These are phyloP conservation scores for Nudaria mundana DNA, from an alignment of 2,888 invertebrate species.

Conservation along the genomic window DNA sequence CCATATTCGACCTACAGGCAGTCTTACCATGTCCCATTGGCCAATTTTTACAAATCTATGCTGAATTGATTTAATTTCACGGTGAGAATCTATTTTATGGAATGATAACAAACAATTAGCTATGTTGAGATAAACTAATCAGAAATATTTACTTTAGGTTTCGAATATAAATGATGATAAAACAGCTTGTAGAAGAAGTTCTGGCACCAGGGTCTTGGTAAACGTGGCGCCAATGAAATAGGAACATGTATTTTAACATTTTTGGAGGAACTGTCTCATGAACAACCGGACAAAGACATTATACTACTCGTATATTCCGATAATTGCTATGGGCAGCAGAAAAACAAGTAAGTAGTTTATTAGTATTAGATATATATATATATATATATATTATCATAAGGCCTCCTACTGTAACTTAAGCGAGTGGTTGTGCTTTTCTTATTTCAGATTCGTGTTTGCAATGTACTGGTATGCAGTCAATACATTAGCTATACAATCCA, in stretches of 20 bases:
- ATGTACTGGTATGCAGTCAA: constrained; percentile 4
- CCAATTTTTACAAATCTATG: not conserved
- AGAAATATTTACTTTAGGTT: too few relatives aligned
- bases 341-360: not conserved
- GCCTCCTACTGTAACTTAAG: too few relatives aligned
- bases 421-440: too few relatives aligned
- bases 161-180: too few relatives aligned
- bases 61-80: not conserved
- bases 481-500: constrained; percentile 10
- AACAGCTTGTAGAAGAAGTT: too few relatives aligned
- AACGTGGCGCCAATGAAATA: constrained; percentile 5
- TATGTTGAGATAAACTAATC: too few relatives aligned
- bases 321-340: constrained; percentile 3
- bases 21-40: constrained; percentile 1
- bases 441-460: not conserved
- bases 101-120: too few relatives aligned
- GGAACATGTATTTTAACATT: constrained; percentile 9
- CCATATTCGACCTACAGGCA: too few relatives aligned
- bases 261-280: constrained; percentile 4
- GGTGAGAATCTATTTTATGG: not conserved
- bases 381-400: too few relatives aligned
- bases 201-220: constrained; percentile 6
- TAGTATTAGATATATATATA: too few relatives aligned
- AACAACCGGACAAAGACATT: too few relatives aligned
- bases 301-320: too few relatives aligned